Evolutionary conservation across 2,113 vertebrate genomes (phyloP), one percentile per base, ranked within the genome.

Genomic region (Calyptommatus sinebrachiatus): DNA sequence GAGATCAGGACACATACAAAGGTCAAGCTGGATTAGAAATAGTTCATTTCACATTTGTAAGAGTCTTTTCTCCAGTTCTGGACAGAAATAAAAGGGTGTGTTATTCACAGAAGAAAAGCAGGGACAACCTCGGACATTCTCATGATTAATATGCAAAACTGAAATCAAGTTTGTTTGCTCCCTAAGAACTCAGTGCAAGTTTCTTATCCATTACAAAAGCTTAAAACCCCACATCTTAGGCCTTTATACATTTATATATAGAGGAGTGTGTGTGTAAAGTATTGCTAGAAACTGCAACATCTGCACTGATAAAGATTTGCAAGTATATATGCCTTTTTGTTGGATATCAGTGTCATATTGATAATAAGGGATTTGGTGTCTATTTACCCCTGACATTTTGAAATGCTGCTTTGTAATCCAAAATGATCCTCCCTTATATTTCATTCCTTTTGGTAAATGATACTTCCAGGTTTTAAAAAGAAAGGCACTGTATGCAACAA

Each of bases 351-450:
- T 69, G 79, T 53, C 66, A 76, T 81, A 81, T 81, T 81, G 73
- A 76, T 76, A 81, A 76, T 76, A 81, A 81, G 66, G 79, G 79
- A 69, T 76, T 81, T 81, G 41, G 65, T 69, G 66, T 73, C 66
- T 76, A 81, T 76, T 81, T 81, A 69, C 73, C 57, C 61, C 66
- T 81, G 79, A 81, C 79, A 70, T 81, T 81, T 70, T 70, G 65
- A 60, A 60, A 81, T 76, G 79, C 79, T 62, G 50, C 26, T 61
- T 26, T 76, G n/a, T 81, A 81, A 81, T 76, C 73, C 79, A 81
- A 53, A 8, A 70, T 35, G 35, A 81, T 70, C 79, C 70, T 53
- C 12, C n/a, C 6, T 22, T 48, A 65, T 35, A 76, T 81, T 81
- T 70, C 65, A 71, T 71, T 78, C 77, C 20, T 48, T 68, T 72